phyloP scores from a whole-genome alignment of 2,797 vertebrate genomes.

The Myiotriccus ornatus region DNA sequence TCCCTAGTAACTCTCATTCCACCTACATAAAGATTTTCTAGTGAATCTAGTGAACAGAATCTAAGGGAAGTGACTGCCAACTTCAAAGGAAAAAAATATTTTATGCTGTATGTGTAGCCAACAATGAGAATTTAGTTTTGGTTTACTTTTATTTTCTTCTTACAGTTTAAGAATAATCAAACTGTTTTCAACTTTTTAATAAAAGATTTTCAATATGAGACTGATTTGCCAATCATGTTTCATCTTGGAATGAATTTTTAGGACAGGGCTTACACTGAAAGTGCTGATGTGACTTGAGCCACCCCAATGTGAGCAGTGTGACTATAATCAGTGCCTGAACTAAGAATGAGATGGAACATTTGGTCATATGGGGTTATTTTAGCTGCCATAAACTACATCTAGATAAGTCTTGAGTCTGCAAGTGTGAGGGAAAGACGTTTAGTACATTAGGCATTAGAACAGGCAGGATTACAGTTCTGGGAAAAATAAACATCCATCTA shows the following conservation, averaged over 20 bases:
- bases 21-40: background rate
- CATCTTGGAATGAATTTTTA: background rate
- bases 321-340: background rate
- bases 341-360: background rate
- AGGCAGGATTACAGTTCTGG: background rate
- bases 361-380: background rate
- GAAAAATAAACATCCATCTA: background rate
- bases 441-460: background rate
- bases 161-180: background rate
- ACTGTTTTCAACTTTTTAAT: background rate
- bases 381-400: background rate
- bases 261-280: background rate
- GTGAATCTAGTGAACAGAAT: background rate
- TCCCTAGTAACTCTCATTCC: background rate
- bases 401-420: background rate
- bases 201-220: background rate
- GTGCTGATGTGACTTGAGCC: background rate
- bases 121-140: background rate
- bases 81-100: background rate
- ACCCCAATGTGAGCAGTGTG: background rate
- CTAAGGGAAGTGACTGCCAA: background rate
- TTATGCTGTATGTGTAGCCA: background rate
- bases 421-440: background rate
- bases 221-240: background rate
- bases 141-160: background rate